Base-by-base conservation (phyloP, 2,797 vertebrate species). In the Labeo calbasu region DNA sequence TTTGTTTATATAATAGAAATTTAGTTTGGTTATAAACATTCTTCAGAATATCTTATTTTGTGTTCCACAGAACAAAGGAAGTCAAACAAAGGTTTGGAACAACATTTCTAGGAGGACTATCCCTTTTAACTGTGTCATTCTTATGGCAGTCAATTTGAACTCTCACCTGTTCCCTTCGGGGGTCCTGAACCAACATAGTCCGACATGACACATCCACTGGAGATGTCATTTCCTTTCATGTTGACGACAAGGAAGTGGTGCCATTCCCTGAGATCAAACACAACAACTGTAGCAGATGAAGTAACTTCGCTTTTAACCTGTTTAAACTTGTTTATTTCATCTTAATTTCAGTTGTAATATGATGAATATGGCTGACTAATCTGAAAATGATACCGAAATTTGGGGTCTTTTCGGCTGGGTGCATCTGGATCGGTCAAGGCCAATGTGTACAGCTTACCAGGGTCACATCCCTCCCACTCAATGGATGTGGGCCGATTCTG, bases 221-320 rank as follows among this genome's bases (percentile, higher is more conserved):
- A 90, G 63, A 99, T 91, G 0, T 99, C 91, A 0, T 96, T 97
- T 21, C 98, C 98, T 72, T 97, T 99, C 97, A 99, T 96, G 93
- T 99, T 99, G 90, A 97, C 95, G 87, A 99, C 95, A 88, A 99
- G 90, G 78, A 98, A 99, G 88, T 99, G 98, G 85, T 99, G 98
- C 98, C 98, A 99, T 82, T 99, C 98, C 89, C 98, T 99, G 50
- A 12, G 4, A 83, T 77, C 69, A 79, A 78, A 48, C 53, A 55
- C 11, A 59, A 21, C 19, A 80, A 8, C 61, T 28, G 70, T 8
- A n/a, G 2, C 9, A 14, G 23, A 12, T 43, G 17, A 21, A 48
- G 28, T n/a, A 32, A 32, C 28, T n/a, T 21, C 13, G 11, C 4
- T 48, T 25, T 14, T 57, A 57, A 81, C 2, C 36, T 17, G 55